These are phyloP conservation scores for Hermaeophaga mercurialis DNA, from an alignment of 2,888 invertebrate species.

Conservation along the genomic window DNA sequence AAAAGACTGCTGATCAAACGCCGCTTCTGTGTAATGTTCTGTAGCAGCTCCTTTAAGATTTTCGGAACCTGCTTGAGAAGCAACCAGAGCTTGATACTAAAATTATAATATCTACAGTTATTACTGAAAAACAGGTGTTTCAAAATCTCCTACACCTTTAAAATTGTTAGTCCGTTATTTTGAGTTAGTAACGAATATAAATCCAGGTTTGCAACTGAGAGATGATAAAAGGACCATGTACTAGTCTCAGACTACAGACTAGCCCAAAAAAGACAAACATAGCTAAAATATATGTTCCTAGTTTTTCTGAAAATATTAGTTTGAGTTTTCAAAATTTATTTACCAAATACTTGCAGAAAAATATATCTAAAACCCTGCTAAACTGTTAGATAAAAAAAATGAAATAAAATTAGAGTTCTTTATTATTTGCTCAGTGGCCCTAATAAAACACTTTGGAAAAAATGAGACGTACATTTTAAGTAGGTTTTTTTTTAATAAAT, in stretches of 20 bases:
- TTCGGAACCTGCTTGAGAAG: slow-evolving; percentile 47
- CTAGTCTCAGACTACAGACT: not conserved
- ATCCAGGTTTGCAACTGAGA: not conserved
- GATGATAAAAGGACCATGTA: not conserved
- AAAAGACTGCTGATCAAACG: slow-evolving; percentile 54
- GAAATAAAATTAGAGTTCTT: too few species aligned
- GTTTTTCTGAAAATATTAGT: too few species aligned
- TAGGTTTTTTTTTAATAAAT: too few species aligned
- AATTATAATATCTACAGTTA: slow-evolving; percentile 31
- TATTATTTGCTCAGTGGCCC: too few species aligned
- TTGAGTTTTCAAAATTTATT: too few species aligned
- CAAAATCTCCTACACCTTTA: slow-evolving; percentile 1
- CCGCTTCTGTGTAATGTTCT: slow-evolving; percentile 55
- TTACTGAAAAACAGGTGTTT: not conserved
- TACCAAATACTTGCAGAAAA: too few species aligned
- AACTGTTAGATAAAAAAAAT: too few species aligned
- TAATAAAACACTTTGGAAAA: too few species aligned
- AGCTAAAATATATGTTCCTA: too few species aligned
- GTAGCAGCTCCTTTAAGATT: slow-evolving; percentile 46
- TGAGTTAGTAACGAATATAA: not conserved
- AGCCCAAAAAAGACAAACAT: too few species aligned
- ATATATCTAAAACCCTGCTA: too few species aligned
- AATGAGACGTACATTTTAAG: too few species aligned
- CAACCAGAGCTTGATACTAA: slow-evolving; percentile 55
- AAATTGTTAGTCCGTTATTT: not conserved